Base-by-base conservation (phyloP, 2,797 vertebrate species). In the Micromesistius poutassou region DNA sequence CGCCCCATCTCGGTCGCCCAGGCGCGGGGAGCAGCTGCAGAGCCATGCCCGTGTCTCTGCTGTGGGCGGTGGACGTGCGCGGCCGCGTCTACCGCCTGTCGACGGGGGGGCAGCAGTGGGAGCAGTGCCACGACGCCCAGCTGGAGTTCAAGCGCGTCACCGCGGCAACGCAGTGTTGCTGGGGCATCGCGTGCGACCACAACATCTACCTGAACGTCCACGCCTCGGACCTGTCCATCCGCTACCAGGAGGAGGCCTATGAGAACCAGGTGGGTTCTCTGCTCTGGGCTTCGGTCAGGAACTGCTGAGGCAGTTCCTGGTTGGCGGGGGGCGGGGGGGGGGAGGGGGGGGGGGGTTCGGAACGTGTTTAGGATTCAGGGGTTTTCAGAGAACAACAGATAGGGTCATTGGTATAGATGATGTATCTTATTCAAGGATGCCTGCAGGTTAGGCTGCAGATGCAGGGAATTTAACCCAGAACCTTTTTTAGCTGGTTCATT, bases 1-100 rank as follows among this genome's bases (percentile, higher is more conserved):
- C 33, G 22, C 6, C 33, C 31, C 1, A 38, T 36, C n/a, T 46
- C 6, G 31, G 33, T 0, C 9, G 50, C n/a, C 50, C 74, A 68
- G 78, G 73, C 83, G 77, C 89, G 3, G 62, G 62, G 62, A 12
- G 25, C 55, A n/a, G 5, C 6, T n/a, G 55, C 22, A 8, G n/a
- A 94, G 92, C 86, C 92, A 96, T 97, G 95, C 94, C 97, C 10
- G 82, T 87, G 79, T 97, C 97, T 4, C 91, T 93, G 80, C 89
- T 99, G 83, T 98, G 97, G 98, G 96, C 96, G 0, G 96, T 97
- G 84, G 98, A 99, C 35, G 95, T 97, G 82, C 96, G 96, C 0
- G 98, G 98, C 19, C 94, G 93, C 40, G 96, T 98, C 78, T 96
- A 96, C 90, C 97, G 95, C 0, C 93, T 99, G 3, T 96, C 97